A percentile compares a stretch with the other conserved stretches of the same genome.
These are phyloP conservation scores for Morus bassanus DNA, from an alignment of 2,797 vertebrate genomes.

Conservation along the genomic window DNA sequence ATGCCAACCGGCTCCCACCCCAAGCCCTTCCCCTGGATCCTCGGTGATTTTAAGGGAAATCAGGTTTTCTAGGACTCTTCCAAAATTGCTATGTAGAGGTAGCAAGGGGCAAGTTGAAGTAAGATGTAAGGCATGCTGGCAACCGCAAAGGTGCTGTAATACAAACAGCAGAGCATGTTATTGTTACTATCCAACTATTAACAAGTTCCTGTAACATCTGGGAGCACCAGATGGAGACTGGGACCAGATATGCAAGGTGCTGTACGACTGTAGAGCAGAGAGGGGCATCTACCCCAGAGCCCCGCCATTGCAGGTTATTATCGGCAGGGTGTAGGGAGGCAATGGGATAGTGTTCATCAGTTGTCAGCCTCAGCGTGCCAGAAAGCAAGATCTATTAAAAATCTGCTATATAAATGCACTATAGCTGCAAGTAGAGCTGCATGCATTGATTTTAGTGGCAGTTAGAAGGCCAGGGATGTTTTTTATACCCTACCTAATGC, in stretches of 20 bases:
- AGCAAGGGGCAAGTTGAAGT: not conserved
- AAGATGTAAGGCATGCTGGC: accelerated
- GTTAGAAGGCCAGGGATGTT: not conserved
- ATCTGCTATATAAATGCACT: not conserved
- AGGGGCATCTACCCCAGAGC: not conserved
- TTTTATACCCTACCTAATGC: not conserved
- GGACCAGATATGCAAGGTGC: not conserved
- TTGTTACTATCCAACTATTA: not conserved
- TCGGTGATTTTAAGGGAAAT: not conserved
- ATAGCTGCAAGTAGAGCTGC: not conserved
- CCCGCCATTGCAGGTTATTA: accelerated
- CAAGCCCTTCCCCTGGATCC: not conserved
- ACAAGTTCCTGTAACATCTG: not conserved
- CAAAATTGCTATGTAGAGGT: not conserved
- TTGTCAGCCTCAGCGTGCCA: not conserved
- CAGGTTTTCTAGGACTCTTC: not conserved
- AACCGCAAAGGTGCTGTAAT: not conserved
- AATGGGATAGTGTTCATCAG: not conserved
- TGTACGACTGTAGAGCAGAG: not conserved
- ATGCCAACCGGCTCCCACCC: not conserved
- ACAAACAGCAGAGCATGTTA: not conserved
- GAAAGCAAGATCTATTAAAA: not conserved
- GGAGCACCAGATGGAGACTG: not conserved
- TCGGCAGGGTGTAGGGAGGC: accelerated
- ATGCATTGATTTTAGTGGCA: not conserved